A percentile compares a stretch with the other conserved stretches of the same genome.
phyloP scores from a whole-genome alignment of 2,888 invertebrate species.

The Trimorus sp. region DNA sequence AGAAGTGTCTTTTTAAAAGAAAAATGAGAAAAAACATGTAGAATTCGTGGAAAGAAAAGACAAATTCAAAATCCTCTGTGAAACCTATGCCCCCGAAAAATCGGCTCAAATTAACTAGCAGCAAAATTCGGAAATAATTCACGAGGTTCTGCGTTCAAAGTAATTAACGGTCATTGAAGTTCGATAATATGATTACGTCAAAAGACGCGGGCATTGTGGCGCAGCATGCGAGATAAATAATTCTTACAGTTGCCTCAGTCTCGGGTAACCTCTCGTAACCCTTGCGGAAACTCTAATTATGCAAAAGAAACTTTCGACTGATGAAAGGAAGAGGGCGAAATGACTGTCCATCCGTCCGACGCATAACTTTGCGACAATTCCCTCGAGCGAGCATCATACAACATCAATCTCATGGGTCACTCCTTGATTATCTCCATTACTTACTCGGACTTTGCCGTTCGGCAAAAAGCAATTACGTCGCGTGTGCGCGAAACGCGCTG shows the following conservation, averaged over 20 bases:
- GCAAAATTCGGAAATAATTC: not conserved
- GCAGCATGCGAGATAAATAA: conserved; percentile 60
- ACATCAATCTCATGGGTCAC: conserved; percentile 65
- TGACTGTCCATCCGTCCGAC: conserved; percentile 64
- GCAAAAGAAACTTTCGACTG: conserved; percentile 72
- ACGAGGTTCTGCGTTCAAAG: not conserved
- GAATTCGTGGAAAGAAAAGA: no score
- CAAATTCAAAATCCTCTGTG: no score
- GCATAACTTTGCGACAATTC: conserved; percentile 65
- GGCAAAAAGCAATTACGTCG: conserved; percentile 49
- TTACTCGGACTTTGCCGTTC: conserved; percentile 47
- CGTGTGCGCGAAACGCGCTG: conserved; percentile 16
- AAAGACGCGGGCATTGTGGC: conserved; percentile 34
- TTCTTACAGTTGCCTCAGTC: conserved; percentile 56
- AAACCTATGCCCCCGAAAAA: no score
- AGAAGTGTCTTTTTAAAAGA: no score
- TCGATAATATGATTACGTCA: conserved; percentile 44
- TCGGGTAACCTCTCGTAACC: conserved; percentile 66
- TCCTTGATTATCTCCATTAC: conserved; percentile 63
- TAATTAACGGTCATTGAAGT: conserved; percentile 34
- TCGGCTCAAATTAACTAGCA: not conserved
- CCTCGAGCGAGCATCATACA: conserved; percentile 62
- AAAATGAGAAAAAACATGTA: no score
- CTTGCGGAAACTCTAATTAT: conserved; percentile 70
- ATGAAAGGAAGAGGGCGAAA: conserved; percentile 67